Evolutionary conservation across 2,113 vertebrate genomes (phyloP).

Genomic region (Ptilonorhynchus violaceus): DNA sequence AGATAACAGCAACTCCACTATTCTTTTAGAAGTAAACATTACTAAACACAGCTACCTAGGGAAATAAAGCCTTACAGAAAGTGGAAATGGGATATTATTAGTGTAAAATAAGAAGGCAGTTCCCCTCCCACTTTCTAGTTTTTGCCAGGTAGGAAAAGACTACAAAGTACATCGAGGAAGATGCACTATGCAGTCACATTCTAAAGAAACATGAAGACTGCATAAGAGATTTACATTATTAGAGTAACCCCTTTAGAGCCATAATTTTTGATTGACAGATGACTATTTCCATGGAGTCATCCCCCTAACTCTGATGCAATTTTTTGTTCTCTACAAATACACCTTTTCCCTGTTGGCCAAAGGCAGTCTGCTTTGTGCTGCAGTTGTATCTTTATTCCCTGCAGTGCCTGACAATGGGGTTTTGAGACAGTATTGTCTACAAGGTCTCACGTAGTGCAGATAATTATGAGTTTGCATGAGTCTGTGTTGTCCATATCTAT

Average conservation of each 20-base stretch:
- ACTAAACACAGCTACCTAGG: not conserved
- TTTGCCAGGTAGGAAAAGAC: not conserved
- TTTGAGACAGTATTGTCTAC: not conserved
- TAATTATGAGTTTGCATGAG: not conserved
- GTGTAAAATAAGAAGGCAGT: not conserved
- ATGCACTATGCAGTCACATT: not conserved
- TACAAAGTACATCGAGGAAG: not conserved
- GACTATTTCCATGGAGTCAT: not conserved
- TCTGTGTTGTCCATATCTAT: not conserved
- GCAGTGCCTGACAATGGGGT: not conserved
- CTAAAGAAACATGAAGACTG: not conserved
- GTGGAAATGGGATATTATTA: not conserved
- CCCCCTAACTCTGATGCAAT: not conserved
- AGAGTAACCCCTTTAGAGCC: not conserved
- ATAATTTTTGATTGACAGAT: not conserved
- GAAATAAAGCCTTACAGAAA: not conserved
- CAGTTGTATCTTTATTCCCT: not conserved
- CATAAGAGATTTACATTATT: not conserved
- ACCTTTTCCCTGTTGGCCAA: not conserved
- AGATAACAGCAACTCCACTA: not conserved
- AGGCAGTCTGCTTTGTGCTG: not conserved
- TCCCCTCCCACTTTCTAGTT: not conserved
- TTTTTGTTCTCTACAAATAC: not conserved
- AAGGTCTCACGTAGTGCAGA: rapidly evolving
- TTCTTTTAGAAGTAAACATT: not conserved